Conservation (phyloP, 1,140 invertebrate genomes). For the Samia ricini region DNA sequence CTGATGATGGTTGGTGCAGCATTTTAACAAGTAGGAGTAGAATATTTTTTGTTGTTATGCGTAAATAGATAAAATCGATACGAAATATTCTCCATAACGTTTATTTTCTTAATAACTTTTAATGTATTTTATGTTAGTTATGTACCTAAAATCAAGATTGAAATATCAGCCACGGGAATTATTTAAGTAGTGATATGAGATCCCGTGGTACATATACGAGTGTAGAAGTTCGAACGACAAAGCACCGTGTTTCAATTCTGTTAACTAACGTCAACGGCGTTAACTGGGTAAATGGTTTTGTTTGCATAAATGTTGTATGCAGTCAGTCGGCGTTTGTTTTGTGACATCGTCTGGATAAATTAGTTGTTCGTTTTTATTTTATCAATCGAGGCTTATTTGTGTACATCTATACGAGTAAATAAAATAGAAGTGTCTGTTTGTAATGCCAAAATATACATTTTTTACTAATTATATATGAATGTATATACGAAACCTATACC, state of each 20-base stretch:
- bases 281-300: conserved; percentile 10
- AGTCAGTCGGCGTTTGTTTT: background rate
- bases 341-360: background rate
- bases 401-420: no score
- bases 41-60: no score
- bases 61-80: no score
- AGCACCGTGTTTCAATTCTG: background rate
- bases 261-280: conserved; percentile 1
- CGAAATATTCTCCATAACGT: no score
- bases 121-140: background rate
- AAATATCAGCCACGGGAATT: background rate
- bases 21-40: no score
- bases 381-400: no score
- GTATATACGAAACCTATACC: no score
- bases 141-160: background rate
- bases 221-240: background rate
- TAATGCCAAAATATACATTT: no score
- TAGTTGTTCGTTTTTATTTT: background rate
- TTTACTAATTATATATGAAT: no score
- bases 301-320: conserved; percentile 1
- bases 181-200: background rate
- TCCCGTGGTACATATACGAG: background rate
- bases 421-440: no score
- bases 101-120: background rate
- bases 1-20: no score